Percentiles rank a stretch among this genome's conserved stretches.
phyloP scores from a whole-genome alignment of 2,888 invertebrate species.

The Agapostemon virescens region DNA sequence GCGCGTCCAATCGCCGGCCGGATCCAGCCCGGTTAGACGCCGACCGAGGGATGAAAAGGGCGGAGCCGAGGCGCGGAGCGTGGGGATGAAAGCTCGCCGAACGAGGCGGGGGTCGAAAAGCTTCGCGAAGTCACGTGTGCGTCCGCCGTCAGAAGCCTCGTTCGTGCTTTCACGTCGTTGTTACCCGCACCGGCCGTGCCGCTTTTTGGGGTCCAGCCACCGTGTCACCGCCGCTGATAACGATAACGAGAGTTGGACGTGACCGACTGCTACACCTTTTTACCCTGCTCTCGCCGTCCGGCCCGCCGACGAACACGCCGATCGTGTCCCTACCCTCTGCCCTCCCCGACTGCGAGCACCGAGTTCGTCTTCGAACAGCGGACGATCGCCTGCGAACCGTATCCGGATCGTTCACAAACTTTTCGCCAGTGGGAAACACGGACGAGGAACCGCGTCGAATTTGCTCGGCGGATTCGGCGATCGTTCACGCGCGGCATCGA shows the following conservation, averaged over 20 bases:
- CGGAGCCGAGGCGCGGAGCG: constrained; percentile 84
- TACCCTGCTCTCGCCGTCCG: background rate
- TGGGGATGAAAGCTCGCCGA: constrained; percentile 80
- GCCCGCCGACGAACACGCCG: background rate
- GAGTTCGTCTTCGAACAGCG: background rate
- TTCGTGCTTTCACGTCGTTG: constrained; percentile 76
- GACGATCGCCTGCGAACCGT: background rate
- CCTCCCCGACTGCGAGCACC: too few species aligned
- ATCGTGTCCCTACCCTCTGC: background rate
- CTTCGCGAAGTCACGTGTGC: constrained; percentile 79
- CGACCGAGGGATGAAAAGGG: constrained; percentile 85
- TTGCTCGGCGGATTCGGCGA: too few species aligned
- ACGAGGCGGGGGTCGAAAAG: constrained; percentile 73
- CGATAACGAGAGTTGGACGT: constrained; percentile 62
- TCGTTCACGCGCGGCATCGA: background rate
- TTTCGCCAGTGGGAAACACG: too few species aligned
- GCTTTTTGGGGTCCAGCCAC: constrained; percentile 62
- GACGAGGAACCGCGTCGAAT: too few species aligned
- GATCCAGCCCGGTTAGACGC: constrained; percentile 80
- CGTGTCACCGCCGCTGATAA: constrained; percentile 62
- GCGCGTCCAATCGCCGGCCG: constrained; percentile 70
- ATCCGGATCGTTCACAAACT: background rate
- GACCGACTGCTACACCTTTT: constrained; percentile 36
- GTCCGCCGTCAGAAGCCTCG: constrained; percentile 72
- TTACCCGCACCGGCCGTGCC: constrained; percentile 58